Evolutionary conservation across 2,888 invertebrate species (phyloP).

Genomic region (Heliconius ethilla): DNA sequence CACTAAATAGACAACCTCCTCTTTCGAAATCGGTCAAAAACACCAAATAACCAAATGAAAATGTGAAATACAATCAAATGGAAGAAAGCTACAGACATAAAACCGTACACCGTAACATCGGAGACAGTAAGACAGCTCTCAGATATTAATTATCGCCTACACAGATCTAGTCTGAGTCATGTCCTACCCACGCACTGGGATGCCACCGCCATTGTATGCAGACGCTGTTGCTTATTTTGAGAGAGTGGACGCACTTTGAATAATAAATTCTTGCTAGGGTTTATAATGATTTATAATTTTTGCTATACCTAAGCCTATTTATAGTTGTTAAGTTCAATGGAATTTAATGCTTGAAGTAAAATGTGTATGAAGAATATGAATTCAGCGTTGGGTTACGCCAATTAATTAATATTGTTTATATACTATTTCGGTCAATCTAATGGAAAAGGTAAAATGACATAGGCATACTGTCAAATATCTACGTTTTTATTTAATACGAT

Average conservation of each 20-base stretch:
- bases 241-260: constrained; percentile 40
- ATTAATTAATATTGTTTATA: not conserved
- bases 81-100: constrained; percentile 12
- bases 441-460: too few species aligned
- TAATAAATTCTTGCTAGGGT: constrained; percentile 39
- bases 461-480: too few species aligned
- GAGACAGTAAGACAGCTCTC: constrained; percentile 39
- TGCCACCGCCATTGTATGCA: constrained; percentile 44
- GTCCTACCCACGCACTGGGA: constrained; percentile 41
- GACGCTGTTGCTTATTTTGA: constrained; percentile 43
- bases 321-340: constrained; percentile 5
- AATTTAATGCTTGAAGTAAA: not conserved
- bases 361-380: not conserved
- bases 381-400: not conserved
- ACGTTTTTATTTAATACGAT: too few species aligned
- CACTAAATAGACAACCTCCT: too few species aligned
- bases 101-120: constrained; percentile 18
- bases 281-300: constrained; percentile 37
- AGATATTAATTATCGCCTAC: constrained; percentile 46
- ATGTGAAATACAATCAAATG: not conserved
- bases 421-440: too few species aligned
- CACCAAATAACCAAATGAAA: not conserved
- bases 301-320: constrained; percentile 15
- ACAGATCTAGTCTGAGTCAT: constrained; percentile 35
- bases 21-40: not conserved